Conservation (phyloP, 2,797 vertebrate genomes). For the Pantherophis vulpinus region DNA sequence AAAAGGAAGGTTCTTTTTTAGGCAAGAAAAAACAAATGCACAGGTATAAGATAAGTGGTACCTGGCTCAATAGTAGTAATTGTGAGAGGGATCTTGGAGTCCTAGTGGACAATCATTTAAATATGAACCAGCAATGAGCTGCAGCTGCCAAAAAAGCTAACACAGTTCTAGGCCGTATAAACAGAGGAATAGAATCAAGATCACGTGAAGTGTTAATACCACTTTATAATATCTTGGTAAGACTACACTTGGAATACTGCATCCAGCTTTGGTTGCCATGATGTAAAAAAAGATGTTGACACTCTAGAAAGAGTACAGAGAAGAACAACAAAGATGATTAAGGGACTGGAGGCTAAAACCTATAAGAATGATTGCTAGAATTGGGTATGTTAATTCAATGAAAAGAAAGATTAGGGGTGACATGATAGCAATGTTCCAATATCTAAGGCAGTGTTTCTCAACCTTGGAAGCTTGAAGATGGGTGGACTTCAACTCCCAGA, state of each 20-base stretch:
- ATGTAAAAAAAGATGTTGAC: neutral
- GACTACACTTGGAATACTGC: neutral
- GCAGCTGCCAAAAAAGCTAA: neutral
- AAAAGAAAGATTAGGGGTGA: neutral
- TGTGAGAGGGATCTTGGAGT: neutral
- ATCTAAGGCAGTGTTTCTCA: neutral
- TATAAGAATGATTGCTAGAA: neutral
- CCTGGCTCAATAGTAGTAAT: neutral
- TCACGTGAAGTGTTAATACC: neutral
- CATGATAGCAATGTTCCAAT: neutral
- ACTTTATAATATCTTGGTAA: neutral
- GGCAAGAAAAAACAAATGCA: neutral
- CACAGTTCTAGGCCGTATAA: neutral
- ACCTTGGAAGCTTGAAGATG: too few species aligned
- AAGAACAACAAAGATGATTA: neutral
- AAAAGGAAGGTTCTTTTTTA: neutral
- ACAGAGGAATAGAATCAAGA: neutral
- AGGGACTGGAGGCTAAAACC: neutral
- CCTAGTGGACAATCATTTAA: neutral
- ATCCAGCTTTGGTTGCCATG: neutral
- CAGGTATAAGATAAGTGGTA: neutral
- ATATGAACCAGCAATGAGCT: neutral
- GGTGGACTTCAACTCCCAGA: too few species aligned
- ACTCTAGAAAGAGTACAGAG: neutral
- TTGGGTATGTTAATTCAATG: neutral